Percentiles rank a stretch among this genome's conserved stretches.
Evolutionary conservation across 2,888 invertebrate species (phyloP).

Genomic region (Steromphala cineraria): DNA sequence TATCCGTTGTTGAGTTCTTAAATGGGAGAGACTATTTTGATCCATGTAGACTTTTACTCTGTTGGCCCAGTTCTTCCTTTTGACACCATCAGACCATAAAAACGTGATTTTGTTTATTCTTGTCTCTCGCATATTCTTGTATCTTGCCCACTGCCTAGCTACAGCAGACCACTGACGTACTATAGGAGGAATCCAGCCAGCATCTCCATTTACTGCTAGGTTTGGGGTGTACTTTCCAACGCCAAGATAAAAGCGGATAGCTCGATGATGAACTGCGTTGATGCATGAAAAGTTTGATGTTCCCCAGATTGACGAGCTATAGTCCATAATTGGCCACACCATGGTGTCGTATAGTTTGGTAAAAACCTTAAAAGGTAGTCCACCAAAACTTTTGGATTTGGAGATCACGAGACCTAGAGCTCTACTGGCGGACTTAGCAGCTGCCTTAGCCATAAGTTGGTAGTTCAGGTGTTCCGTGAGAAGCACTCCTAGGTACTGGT

Average conservation of each 20-base stretch:
- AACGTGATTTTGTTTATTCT: too few relatives aligned
- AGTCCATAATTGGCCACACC: conserved; percentile 3
- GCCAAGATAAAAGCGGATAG: background rate
- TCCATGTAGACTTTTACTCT: too few relatives aligned
- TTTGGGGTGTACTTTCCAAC: background rate
- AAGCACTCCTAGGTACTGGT: conserved; percentile 1
- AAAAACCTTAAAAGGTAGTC: background rate
- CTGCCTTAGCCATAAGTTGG: conserved; percentile 4
- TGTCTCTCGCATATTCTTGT: too few relatives aligned
- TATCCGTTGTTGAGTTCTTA: too few relatives aligned
- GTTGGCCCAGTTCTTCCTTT: too few relatives aligned
- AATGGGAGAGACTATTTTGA: too few relatives aligned
- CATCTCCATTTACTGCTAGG: conserved; percentile 8
- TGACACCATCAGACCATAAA: too few relatives aligned
- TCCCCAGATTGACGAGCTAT: conserved; percentile 20
- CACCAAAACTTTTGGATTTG: conserved; percentile 8
- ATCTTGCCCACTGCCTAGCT: too few relatives aligned
- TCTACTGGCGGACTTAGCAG: conserved; percentile 7
- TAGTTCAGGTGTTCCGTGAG: conserved; percentile 21
- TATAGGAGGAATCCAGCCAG: background rate
- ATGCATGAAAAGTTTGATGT: conserved; percentile 11
- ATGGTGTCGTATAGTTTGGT: conserved; percentile 23
- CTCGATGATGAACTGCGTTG: conserved; percentile 17
- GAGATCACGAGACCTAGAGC: conserved; percentile 17
- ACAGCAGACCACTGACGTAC: too few relatives aligned